Evolutionary conservation across 2,113 vertebrate genomes (phyloP), one percentile per base, ranked within the genome.

Genomic region (Sinocyclocheilus anshuiensis): DNA sequence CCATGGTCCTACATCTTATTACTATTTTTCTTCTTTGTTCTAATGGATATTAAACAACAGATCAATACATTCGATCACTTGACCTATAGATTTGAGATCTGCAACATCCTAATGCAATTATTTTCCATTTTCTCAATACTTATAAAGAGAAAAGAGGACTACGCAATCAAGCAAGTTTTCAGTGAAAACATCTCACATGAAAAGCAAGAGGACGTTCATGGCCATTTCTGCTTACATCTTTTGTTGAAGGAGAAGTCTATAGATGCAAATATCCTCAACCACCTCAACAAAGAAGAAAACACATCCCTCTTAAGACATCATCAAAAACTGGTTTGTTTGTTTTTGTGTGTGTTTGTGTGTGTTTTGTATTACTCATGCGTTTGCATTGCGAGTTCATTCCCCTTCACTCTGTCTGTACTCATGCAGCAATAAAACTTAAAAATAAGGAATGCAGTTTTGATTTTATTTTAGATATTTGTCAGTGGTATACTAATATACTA

Each of bases 201-300:
- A 57, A 48, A 74, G 57, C 16, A 69, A n/a, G 50, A 71, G 79
- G 76, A 50, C 24, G 33, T 61, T 42, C 63, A 78, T 12, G 57
- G 85, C 53, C 63, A 33, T 84, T 86, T 84, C 67, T 88, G 77
- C 86, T 77, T 22, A 76, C 77, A 67, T 84, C 61, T 65, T 48
- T 33, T 24, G 26, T 29, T 57, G 42, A 80, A 50, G 79, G 26
- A 45, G 48, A 29, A 29, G 16, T 18, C 72, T 55, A 85, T 86
- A 81, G 53, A 89, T 88, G 84, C 86, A 89, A 87, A 88, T 90
- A 36, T 77, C 36, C 55, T 13, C 81, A 15, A 15, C 15, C n/a
- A 75, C 4, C 75, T 69, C 36, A 75, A 61, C 86, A 83, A 85
- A 81, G 33, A 85, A 39, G 24, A n/a, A 4, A 15, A 42, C 63